Base-by-base conservation (phyloP, 2,888 invertebrate species). In the Nomada goodeniana region DNA sequence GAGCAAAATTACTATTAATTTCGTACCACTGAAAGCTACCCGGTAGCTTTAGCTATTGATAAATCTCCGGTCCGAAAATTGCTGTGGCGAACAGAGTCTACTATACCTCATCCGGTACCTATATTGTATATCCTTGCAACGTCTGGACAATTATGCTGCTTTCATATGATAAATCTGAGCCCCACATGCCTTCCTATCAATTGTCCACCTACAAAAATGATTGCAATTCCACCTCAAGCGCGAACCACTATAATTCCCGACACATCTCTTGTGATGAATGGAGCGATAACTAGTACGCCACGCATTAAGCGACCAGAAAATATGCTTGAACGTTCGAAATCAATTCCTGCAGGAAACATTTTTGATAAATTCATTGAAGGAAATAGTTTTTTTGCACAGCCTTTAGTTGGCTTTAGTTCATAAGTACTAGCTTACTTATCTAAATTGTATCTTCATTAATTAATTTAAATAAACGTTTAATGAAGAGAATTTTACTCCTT, bases 61-160 rank as follows among this genome's bases (percentile, higher is more conserved):
- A 23, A 23, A 23, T 23, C 0, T 23, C 1, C 23, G 23, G 23
- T 1, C 23, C 23, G 23, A 23, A 23, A 23, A 23, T 23, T 23
- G 23, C 95, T 95, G 13, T 96, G 96, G 95, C 96, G 96, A 92
- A 95, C 95, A 74, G 96, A 96, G 80, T 95, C 95, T 76, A 94
- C 94, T 0, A 93, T 97, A 44, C 96, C 96, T 0, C 67, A 92
- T 80, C 96, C 97, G 4, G 97, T 97, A 95, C 98, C 98, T 0
- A 94, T 97, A 78, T 94, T 98, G 3, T 95, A 97, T 74, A 95
- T 98, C 11, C 93, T 98, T 59, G 98, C 98, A 0, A 94, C 96
- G 18, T 94, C 93, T 23, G 93, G 93, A 13, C 91, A 92, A 70
- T 75, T 98, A 36, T 96, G 97, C 0, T 95, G 97, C 10, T 98